A percentile compares a stretch with the other conserved stretches of the same genome.
These are phyloP conservation scores for Cynaeus angustus DNA, from an alignment of 2,888 invertebrate species.

Conservation along the genomic window DNA sequence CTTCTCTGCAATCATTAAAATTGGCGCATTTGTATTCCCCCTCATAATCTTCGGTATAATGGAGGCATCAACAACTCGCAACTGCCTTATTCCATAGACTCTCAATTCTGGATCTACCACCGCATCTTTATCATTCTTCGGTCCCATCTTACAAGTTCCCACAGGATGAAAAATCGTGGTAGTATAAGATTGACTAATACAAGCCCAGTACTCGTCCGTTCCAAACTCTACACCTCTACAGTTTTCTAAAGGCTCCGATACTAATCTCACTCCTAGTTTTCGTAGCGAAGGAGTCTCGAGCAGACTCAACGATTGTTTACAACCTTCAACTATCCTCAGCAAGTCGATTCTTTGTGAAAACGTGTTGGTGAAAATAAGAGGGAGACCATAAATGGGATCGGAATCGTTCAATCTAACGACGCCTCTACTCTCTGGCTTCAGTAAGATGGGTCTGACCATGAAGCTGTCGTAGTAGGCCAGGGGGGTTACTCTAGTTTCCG, in stretches of 20 bases:
- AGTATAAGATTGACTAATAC: neutral
- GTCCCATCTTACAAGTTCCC: conserved; percentile 50
- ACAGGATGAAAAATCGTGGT: conserved; percentile 14
- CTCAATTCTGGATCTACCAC: conserved; percentile 44
- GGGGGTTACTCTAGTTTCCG: conserved; percentile 72
- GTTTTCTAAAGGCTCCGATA: neutral
- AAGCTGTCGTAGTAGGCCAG: conserved; percentile 78
- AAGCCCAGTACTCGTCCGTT: conserved; percentile 23
- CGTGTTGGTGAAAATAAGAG: conserved; percentile 83
- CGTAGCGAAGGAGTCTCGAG: neutral
- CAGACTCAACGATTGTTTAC: conserved; percentile 71
- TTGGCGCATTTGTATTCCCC: conserved; percentile 89
- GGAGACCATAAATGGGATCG: conserved; percentile 82
- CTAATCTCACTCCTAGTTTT: neutral
- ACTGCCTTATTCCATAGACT: conserved; percentile 71
- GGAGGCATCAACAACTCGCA: conserved; percentile 87
- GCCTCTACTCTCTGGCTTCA: conserved; percentile 79
- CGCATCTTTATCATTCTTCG: conserved; percentile 16
- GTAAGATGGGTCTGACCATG: conserved; percentile 76
- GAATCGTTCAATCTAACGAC: conserved; percentile 77
- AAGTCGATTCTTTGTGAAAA: conserved; percentile 79
- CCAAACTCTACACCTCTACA: conserved; percentile 11
- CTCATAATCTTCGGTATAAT: conserved; percentile 86
- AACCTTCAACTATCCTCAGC: conserved; percentile 76
- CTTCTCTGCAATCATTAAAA: conserved; percentile 89